Conservation (phyloP, 2,888 invertebrate genomes). For the Sphecodes monilicornis region DNA sequence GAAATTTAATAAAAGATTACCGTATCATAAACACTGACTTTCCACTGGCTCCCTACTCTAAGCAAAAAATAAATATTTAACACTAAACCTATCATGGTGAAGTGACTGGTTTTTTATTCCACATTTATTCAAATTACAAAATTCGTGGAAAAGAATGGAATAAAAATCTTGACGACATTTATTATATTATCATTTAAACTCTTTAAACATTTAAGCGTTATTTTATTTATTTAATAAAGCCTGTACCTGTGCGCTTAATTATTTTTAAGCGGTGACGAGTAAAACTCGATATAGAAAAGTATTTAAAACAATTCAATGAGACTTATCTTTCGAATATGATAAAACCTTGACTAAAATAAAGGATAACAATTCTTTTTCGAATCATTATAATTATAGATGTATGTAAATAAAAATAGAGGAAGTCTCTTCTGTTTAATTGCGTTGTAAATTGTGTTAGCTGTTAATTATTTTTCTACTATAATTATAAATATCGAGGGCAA, state of each 20-base stretch:
- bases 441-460: no score
- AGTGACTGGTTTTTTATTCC: not conserved
- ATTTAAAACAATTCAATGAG: not conserved
- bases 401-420: no score
- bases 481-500: not conserved
- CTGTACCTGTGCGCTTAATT: no score
- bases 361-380: no score
- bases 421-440: not conserved
- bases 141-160: not conserved
- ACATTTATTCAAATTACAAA: not conserved
- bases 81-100: not conserved
- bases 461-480: not conserved
- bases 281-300: not conserved
- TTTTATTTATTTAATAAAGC: no score
- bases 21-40: slow-evolving; percentile 76
- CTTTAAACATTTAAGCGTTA: no score
- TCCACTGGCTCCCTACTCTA: not conserved
- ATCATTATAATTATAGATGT: no score
- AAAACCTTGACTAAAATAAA: no score
- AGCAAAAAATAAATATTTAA: no score
- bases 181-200: no score
- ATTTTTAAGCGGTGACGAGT: not conserved
- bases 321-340: not conserved
- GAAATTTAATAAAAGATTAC: slow-evolving; percentile 84
- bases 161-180: not conserved